A percentile compares a stretch with the other conserved stretches of the same genome.
Evolutionary conservation across 2,888 invertebrate species (phyloP).

Genomic region (Automeris io): DNA sequence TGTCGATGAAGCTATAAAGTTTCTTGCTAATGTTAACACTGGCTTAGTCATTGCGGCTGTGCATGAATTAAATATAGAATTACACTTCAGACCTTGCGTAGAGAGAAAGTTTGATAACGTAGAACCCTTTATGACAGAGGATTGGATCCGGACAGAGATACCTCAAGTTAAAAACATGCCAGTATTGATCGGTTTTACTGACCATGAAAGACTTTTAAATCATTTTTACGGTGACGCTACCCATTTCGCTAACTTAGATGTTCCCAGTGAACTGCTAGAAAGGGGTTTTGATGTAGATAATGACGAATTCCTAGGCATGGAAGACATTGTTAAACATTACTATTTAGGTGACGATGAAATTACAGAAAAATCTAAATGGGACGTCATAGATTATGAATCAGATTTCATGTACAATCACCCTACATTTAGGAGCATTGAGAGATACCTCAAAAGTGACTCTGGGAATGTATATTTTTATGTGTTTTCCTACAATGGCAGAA

Average conservation of each 20-base stretch:
- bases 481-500: slow-evolving; percentile 39
- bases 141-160: slow-evolving; percentile 19
- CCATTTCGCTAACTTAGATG: slow-evolving; percentile 13
- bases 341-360: slow-evolving; percentile 40
- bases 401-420: slow-evolving; percentile 35
- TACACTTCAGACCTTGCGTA: slow-evolving; percentile 24
- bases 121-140: slow-evolving; percentile 24
- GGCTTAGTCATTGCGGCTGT: slow-evolving; percentile 23
- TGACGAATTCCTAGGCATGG: slow-evolving; percentile 21
- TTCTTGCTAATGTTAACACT: slow-evolving; percentile 23
- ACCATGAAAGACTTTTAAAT: slow-evolving; percentile 18
- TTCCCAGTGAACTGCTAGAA: slow-evolving; percentile 17
- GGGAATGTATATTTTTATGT: slow-evolving; percentile 35
- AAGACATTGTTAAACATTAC: slow-evolving; percentile 32
- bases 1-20: slow-evolving; percentile 26
- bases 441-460: slow-evolving; percentile 30
- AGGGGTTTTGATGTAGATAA: slow-evolving; percentile 24
- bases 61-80: slow-evolving; percentile 8
- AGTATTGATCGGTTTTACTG: slow-evolving; percentile 28
- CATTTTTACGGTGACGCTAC: slow-evolving; percentile 16
- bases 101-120: slow-evolving; percentile 30
- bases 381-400: slow-evolving; percentile 30
- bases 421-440: slow-evolving; percentile 25
- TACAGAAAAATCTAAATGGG: slow-evolving; percentile 15
- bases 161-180: slow-evolving; percentile 22